Base-by-base conservation (phyloP, 1,140 invertebrate genomes). In the Oryctes rhinoceros region DNA sequence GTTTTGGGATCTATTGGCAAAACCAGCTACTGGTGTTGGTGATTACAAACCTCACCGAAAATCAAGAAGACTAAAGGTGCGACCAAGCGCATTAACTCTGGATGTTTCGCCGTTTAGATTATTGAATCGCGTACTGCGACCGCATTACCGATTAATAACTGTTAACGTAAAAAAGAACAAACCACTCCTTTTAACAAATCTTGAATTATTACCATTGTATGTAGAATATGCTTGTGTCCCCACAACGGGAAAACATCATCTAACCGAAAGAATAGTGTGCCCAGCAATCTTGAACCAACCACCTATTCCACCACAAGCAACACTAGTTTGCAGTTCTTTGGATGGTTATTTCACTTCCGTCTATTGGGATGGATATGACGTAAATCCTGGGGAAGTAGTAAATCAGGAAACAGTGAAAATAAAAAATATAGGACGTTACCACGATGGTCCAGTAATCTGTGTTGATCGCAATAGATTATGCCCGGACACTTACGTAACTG, bases 1-100 rank as follows among this genome's bases (percentile, higher is more conserved):
- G 80, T 91, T 94, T 84, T 95, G 94, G 94, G 91, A 94, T 88
- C 86, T 94, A 53, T 90, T 84, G 5, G 82, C 83, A 47, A 85
- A 84, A 79, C 89, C 89, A 4, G 82, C 87, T 15, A 85, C 88
- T 81, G 86, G 87, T 82, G 83, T 88, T 0, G 87, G 85, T 13
- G 85, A 86, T 53, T 88, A 88, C 81, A 88, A 89, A 84, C 86
- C 86, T 0, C 88, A 88, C 67, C 88, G 89, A 83, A 90, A 88
- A 84, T 87, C 88, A 0, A 87, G 87, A 82, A 86, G 90, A 83
- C 84, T 89, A 59, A 85, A 84, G 74, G 88, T 86, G 83, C 87
- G 89, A 75, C 91, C 92, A 5, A 89, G 89, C 59, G 89, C 88
- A 20, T 85, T 93, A 37, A 86, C 88, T 1, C 67, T 81, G 9